Conservation (phyloP, 2,113 vertebrate genomes). For the Nansenia antarctica region DNA sequence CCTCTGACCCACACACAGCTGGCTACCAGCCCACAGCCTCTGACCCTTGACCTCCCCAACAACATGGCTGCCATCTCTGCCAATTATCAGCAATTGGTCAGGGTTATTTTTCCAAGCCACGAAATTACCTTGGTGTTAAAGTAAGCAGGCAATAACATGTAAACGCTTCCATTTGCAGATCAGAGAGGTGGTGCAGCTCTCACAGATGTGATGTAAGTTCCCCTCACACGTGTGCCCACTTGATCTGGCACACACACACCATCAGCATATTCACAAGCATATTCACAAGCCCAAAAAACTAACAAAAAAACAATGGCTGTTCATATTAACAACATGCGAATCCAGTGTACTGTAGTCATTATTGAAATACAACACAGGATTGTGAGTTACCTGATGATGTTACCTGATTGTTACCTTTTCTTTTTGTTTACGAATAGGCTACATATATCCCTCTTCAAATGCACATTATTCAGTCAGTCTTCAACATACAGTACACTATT, state of each 20-base stretch:
- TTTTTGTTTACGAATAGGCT: neutral
- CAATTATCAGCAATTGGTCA: conserved; percentile 88
- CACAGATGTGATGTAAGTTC: neutral
- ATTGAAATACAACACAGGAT: too few species aligned
- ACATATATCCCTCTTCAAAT: too few species aligned
- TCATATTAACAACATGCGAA: too few species aligned
- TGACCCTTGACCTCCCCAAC: conserved; percentile 62
- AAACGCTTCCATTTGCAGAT: conserved; percentile 79
- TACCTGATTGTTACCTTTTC: too few species aligned
- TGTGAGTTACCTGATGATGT: too few species aligned
- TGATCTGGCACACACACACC: neutral
- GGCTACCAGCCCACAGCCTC: conserved; percentile 67
- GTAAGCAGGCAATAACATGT: conserved; percentile 74
- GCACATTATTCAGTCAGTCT: neutral
- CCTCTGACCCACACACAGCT: conserved; percentile 80
- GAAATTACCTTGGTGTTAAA: conserved; percentile 78
- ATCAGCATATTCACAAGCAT: neutral
- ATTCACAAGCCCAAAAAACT: too few species aligned
- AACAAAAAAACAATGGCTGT: too few species aligned
- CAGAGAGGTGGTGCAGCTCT: conserved; percentile 44
- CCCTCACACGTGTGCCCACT: neutral
- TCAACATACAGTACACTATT: neutral
- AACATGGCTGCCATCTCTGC: conserved; percentile 67
- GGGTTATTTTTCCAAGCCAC: conserved; percentile 83
- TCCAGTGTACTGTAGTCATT: too few species aligned